phyloP scores from a whole-genome alignment of 1,140 invertebrate species.

The Caenorhabditis remanei region DNA sequence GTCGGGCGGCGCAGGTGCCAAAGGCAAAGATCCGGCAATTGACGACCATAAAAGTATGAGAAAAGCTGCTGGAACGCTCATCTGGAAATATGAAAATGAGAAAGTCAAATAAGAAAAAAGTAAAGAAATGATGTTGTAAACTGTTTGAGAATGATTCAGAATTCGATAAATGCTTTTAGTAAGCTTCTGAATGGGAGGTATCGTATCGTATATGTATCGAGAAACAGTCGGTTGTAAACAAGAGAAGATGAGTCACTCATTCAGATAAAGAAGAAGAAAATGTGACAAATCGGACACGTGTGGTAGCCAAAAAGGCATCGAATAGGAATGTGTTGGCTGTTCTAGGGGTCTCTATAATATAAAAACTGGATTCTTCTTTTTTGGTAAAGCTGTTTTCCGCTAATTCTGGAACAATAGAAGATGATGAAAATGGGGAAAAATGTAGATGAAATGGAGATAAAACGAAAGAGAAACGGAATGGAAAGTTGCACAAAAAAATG shows the following conservation, averaged over 20 bases:
- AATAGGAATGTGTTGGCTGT: background rate
- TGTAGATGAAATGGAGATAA: too few relatives aligned
- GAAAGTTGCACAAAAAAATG: constrained; percentile 46
- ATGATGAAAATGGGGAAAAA: constrained; percentile 3
- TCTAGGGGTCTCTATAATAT: constrained; percentile 19
- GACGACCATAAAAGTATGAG: constrained; percentile 45
- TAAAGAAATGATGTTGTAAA: background rate
- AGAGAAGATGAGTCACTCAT: constrained; percentile 43
- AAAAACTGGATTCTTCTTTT: constrained; percentile 45
- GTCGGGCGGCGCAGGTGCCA: constrained; percentile 35
- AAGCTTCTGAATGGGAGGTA: background rate
- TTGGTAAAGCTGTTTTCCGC: constrained; percentile 49
- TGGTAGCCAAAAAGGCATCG: constrained; percentile 4
- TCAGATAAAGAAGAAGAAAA: background rate
- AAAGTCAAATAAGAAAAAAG: background rate
- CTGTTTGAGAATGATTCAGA: constrained; percentile 44
- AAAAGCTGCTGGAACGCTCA: constrained; percentile 43
- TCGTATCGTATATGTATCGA: constrained; percentile 22
- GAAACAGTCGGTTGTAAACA: constrained; percentile 23
- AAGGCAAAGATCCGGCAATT: constrained; percentile 51
- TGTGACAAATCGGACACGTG: constrained; percentile 35
- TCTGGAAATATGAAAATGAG: background rate
- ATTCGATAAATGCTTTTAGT: constrained; percentile 31
- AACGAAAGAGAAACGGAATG: background rate
- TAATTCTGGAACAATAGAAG: constrained; percentile 32